Evolutionary conservation across 2,797 vertebrate species (phyloP).

Genomic region (Vireo griseus): DNA sequence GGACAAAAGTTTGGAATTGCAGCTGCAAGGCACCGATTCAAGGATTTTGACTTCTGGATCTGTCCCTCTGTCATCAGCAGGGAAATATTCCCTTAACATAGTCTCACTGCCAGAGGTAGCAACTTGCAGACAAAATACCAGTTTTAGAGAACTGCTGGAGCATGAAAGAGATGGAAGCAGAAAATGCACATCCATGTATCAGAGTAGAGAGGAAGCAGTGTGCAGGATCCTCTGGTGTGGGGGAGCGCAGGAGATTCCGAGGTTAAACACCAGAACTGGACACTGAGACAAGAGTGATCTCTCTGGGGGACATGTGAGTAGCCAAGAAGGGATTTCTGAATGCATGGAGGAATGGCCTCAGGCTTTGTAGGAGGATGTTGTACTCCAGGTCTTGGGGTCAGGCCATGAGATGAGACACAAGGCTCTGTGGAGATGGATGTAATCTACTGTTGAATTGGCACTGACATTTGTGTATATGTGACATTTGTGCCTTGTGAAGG

Average conservation of each 20-base stretch:
- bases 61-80: not conserved
- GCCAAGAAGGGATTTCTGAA: not conserved
- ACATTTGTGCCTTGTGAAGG: not conserved
- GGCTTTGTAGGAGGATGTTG: not conserved
- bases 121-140: not conserved
- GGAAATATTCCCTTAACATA: not conserved
- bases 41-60: not conserved
- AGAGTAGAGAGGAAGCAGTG: not conserved
- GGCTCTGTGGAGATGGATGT: not conserved
- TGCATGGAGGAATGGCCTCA: fast-evolving
- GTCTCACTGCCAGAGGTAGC: not conserved
- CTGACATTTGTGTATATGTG: fast-evolving
- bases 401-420: not conserved
- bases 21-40: not conserved
- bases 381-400: not conserved
- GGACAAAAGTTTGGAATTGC: not conserved
- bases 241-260: not conserved
- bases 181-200: not conserved
- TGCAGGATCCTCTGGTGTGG: not conserved
- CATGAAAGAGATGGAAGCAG: not conserved
- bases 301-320: not conserved
- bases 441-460: not conserved
- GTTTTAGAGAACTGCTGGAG: not conserved
- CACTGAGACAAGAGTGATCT: not conserved
- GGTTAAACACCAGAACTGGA: not conserved